Conservation (phyloP, 2,113 vertebrate species). For the Typhlomys cinereus region DNA sequence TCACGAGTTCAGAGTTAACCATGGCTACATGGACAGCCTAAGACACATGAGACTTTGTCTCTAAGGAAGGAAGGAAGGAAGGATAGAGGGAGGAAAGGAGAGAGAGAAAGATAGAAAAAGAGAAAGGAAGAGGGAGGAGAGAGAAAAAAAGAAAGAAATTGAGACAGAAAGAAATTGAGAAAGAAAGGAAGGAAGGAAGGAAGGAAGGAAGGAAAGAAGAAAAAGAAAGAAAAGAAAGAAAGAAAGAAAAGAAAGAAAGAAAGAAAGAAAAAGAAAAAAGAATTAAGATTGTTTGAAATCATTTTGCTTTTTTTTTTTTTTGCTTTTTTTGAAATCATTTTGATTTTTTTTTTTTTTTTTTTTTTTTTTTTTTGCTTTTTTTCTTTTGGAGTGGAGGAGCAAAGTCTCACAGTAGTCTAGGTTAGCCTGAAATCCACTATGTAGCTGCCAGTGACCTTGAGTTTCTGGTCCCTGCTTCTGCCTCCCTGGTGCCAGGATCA, state of each 20-base stretch:
- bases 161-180: no score
- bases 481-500: background rate
- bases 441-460: background rate
- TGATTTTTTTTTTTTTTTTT: background rate
- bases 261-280: background rate
- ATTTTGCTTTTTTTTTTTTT: background rate
- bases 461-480: background rate
- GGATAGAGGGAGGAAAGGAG: no score
- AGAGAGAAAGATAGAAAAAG: no score
- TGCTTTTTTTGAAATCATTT: background rate
- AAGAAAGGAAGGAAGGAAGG: no score
- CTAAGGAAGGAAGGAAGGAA: no score
- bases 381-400: background rate
- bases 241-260: background rate
- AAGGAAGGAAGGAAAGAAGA: background rate
- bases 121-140: background rate
- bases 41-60: no score
- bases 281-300: slow-evolving; percentile 10
- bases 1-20: no score
- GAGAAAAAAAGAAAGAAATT: no score
- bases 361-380: no score
- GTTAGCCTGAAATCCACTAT: background rate
- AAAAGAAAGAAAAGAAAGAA: no score
- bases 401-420: background rate
- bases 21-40: no score